Evolutionary conservation across 2,888 invertebrate genomes (phyloP).

Genomic region (Watsonalla cultraria): DNA sequence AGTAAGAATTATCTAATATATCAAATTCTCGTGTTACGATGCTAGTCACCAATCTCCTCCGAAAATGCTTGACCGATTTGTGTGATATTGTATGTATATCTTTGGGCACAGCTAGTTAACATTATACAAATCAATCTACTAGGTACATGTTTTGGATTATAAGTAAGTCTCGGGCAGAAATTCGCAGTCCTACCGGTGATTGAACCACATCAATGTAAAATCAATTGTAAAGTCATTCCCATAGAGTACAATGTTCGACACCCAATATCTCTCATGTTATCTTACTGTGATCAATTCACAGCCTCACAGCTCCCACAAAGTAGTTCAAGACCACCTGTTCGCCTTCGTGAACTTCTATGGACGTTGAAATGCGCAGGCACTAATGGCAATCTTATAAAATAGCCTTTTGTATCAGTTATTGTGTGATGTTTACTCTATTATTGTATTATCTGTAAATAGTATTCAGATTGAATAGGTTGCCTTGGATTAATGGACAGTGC

Average conservation of each 20-base stretch:
- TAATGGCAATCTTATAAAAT: constrained; percentile 5
- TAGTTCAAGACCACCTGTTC: constrained; percentile 6
- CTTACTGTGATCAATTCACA: not conserved
- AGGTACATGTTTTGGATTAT: too few species aligned
- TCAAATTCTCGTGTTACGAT: too few species aligned
- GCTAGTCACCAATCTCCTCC: too few species aligned
- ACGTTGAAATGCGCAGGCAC: constrained; percentile 1
- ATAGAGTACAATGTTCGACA: not conserved
- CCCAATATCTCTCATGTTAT: not conserved
- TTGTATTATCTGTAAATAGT: not conserved
- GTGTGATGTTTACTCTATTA: not conserved
- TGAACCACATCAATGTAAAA: not conserved
- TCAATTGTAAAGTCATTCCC: not conserved
- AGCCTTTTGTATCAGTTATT: constrained; percentile 3
- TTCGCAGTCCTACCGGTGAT: too few species aligned
- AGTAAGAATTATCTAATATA: too few species aligned
- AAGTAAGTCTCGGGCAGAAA: too few species aligned
- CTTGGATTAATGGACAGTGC: too few species aligned
- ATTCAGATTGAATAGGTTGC: too few species aligned
- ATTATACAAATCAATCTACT: too few species aligned
- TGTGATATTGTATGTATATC: too few species aligned
- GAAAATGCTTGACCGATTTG: too few species aligned
- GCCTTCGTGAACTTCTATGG: constrained; percentile 3
- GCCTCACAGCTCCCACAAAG: not conserved
- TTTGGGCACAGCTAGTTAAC: too few species aligned